Conservation (phyloP, 2,797 vertebrate genomes). For the Hippoglossus hippoglossus region DNA sequence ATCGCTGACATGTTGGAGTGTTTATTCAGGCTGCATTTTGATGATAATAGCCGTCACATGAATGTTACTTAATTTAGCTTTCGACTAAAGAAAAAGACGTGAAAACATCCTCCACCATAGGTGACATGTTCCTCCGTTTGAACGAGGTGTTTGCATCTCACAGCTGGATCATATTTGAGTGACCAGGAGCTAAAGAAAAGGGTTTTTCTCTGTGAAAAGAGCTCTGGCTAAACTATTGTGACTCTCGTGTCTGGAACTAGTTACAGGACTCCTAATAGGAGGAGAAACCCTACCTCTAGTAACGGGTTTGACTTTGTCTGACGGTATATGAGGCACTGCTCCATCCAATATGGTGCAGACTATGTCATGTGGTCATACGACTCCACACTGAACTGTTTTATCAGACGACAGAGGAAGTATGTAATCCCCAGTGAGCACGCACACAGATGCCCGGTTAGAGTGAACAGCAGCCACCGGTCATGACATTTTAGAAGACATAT, state of each 20-base stretch:
- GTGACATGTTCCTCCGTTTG: not conserved
- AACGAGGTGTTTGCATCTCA: constrained; percentile 28
- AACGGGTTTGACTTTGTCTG: constrained; percentile 41
- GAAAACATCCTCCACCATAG: too few species aligned
- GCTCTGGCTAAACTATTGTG: constrained; percentile 34
- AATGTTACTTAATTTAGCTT: too few species aligned
- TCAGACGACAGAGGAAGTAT: constrained; percentile 43
- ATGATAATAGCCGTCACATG: too few species aligned
- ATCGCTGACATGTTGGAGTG: too few species aligned
- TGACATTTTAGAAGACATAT: constrained; percentile 28
- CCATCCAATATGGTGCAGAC: constrained; percentile 12
- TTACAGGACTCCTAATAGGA: constrained; percentile 34
- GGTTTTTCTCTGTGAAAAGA: not conserved
- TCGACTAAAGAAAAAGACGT: too few species aligned
- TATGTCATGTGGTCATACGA: constrained; percentile 27
- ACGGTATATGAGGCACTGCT: constrained; percentile 20
- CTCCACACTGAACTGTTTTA: constrained; percentile 34
- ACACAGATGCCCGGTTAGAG: constrained; percentile 26
- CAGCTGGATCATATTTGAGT: constrained; percentile 42
- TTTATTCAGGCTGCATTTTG: too few species aligned
- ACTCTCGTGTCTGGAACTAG: constrained; percentile 53
- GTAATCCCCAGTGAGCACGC: constrained; percentile 49
- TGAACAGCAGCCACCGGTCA: constrained; percentile 14
- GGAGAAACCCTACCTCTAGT: constrained; percentile 43
- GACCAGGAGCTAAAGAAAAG: constrained; percentile 5